Evolutionary conservation across 2,113 vertebrate species (phyloP), one percentile per base, ranked within the genome.

Genomic region (Climacteris rufus): DNA sequence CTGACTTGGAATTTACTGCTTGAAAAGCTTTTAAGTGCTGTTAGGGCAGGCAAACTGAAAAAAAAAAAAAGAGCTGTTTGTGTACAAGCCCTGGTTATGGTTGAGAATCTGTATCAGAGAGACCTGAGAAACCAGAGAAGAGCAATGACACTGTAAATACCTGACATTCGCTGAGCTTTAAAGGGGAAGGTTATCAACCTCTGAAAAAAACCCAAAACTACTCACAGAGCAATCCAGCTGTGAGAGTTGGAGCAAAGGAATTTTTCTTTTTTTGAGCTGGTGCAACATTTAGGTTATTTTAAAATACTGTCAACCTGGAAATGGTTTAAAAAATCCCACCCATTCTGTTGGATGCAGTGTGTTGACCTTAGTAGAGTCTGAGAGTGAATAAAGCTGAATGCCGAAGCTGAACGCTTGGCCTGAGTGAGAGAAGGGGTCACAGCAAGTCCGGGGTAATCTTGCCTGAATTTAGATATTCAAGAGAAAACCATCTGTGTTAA

Each of bases 1-100:
- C 53, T 93, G 77, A 70, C 52, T 77, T 79, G 75, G 70, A 96
- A 93, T 95, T 94, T 90, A 85, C 75, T 76, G 81, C 88, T 96
- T 89, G 65, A 77, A 93, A 83, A 88, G n/a, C 74, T 84, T 84
- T 75, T 24, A 81, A 94, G 49, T 71, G 81, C 54, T 76, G 24
- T 57, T 72, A 72, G 23, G 70, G 56, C 77, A 87, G 64, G 39
- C 28, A 83, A 80, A 86, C 40, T 42, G 6, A 3, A 7, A 10
- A 45, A 42, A 59, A 35, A 35, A 54, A 19, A 45, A 19, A 28
- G n/a, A 22, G 13, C 25, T 84, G 39, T 54, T 92, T 84, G 49
- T 91, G 13, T 66, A 50, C 5, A 1, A 87, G 82, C 25, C 47
- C 52, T 86, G 42, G n/a, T 66, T 96, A 56, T 82, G 40, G 47